Conservation (phyloP, 2,888 invertebrate species). For the Anarsia innoxiella region DNA sequence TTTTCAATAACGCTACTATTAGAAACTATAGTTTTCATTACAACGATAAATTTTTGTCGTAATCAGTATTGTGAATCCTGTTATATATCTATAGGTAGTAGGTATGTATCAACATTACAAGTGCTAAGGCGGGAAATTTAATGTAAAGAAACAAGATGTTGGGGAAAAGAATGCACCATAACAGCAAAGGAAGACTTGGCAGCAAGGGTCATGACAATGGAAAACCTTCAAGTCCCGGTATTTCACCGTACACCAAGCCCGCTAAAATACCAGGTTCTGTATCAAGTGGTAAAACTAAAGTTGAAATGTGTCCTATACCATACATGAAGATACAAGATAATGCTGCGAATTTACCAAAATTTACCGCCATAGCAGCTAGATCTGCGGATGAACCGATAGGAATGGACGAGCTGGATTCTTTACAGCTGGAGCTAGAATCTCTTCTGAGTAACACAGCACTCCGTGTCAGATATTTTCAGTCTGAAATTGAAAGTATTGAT, state of each 20-base stretch:
- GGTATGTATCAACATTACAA: too few species aligned
- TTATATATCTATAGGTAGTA: too few species aligned
- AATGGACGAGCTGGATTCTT: constrained; percentile 90
- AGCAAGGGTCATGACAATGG: constrained; percentile 67
- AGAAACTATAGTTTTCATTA: too few species aligned
- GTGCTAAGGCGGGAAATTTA: constrained; percentile 54
- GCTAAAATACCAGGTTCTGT: constrained; percentile 60
- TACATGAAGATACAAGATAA: constrained; percentile 83
- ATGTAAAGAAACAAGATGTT: constrained; percentile 46
- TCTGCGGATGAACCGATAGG: constrained; percentile 84
- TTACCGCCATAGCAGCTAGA: constrained; percentile 78
- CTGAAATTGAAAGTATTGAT: constrained; percentile 82
- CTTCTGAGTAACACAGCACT: constrained; percentile 88
- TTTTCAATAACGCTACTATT: too few species aligned
- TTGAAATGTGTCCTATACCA: constrained; percentile 73
- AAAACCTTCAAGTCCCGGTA: constrained; percentile 68
- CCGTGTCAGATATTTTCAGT: constrained; percentile 84
- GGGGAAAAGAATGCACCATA: constrained; percentile 71
- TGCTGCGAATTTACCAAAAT: constrained; percentile 78
- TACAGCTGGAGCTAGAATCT: constrained; percentile 91
- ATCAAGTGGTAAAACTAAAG: constrained; percentile 59
- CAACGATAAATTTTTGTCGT: too few species aligned
- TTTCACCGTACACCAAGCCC: constrained; percentile 64
- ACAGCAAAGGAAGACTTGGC: constrained; percentile 65
- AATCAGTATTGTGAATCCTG: too few species aligned